Evolutionary conservation across 1,140 invertebrate species (phyloP).

Genomic region (Augochlora pura): DNA sequence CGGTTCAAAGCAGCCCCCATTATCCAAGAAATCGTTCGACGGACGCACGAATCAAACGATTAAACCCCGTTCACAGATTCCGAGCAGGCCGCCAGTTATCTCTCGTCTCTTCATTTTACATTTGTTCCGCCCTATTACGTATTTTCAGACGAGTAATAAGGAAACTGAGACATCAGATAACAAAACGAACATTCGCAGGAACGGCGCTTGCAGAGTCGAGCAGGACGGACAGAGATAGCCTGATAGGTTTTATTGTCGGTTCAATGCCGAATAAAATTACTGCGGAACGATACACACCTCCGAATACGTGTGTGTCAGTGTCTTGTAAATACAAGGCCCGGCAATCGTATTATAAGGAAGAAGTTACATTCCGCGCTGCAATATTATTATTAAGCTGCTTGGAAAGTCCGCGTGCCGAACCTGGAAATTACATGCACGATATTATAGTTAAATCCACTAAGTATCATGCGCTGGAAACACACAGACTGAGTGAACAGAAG

Average conservation of each 20-base stretch:
- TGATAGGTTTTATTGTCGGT: not conserved
- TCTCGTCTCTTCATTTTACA: not conserved
- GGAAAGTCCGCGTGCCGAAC: not conserved
- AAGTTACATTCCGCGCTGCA: not conserved
- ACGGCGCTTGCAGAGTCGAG: not conserved
- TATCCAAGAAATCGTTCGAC: too few species aligned
- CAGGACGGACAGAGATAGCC: not conserved
- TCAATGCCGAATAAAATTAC: not conserved
- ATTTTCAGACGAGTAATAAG: not conserved
- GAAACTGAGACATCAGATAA: not conserved
- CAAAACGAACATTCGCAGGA: not conserved
- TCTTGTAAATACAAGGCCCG: not conserved
- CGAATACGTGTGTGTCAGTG: not conserved
- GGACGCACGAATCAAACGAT: not conserved
- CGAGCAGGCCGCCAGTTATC: not conserved
- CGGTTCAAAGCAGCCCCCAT: too few species aligned
- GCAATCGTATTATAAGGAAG: not conserved
- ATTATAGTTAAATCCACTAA: too few species aligned
- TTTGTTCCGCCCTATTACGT: conserved; percentile 1
- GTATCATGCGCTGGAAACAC: too few species aligned
- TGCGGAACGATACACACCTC: not conserved
- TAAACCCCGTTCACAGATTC: not conserved
- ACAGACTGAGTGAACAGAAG: too few species aligned
- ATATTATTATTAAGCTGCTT: not conserved
- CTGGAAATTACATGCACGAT: too few species aligned